Evolutionary conservation across 2,888 invertebrate species (phyloP).

Genomic region (Branchipolynoe longqiensis): DNA sequence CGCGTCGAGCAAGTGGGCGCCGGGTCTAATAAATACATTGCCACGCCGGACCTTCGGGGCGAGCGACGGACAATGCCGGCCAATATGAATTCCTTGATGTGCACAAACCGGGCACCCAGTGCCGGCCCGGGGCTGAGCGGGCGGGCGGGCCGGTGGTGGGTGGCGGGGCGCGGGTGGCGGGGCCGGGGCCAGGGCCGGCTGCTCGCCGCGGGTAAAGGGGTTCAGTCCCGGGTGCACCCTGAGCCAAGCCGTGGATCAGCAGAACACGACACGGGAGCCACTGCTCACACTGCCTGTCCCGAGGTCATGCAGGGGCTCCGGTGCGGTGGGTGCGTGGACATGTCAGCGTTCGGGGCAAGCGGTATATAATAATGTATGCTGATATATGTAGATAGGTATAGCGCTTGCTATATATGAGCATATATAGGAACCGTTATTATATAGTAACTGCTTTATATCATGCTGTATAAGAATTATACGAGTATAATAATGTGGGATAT

Average conservation of each 20-base stretch:
- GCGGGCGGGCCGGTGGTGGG: background rate
- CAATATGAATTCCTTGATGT: slow-evolving; percentile 56
- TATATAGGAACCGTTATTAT: too few relatives aligned
- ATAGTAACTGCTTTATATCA: too few relatives aligned
- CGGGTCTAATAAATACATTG: slow-evolving; percentile 55
- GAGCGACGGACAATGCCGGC: slow-evolving; percentile 29
- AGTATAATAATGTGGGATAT: too few relatives aligned
- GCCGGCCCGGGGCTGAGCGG: background rate
- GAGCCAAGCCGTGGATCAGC: background rate
- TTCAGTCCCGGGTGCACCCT: slow-evolving; percentile 25
- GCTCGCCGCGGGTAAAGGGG: slow-evolving; percentile 18
- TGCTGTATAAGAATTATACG: too few relatives aligned
- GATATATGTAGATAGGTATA: too few relatives aligned
- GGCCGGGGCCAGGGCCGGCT: slow-evolving; percentile 4
- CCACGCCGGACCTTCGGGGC: slow-evolving; percentile 23
- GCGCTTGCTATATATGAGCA: too few relatives aligned
- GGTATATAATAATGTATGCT: too few relatives aligned
- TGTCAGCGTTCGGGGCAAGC: too few relatives aligned
- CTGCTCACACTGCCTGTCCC: too few relatives aligned
- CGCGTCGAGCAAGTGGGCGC: background rate
- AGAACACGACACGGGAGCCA: background rate
- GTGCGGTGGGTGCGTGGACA: too few relatives aligned
- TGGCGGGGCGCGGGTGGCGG: slow-evolving; percentile 20
- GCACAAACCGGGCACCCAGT: too few relatives aligned
- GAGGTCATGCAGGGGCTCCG: too few relatives aligned